phyloP scores from a whole-genome alignment of 2,797 vertebrate species.

The Menidia menidia region DNA sequence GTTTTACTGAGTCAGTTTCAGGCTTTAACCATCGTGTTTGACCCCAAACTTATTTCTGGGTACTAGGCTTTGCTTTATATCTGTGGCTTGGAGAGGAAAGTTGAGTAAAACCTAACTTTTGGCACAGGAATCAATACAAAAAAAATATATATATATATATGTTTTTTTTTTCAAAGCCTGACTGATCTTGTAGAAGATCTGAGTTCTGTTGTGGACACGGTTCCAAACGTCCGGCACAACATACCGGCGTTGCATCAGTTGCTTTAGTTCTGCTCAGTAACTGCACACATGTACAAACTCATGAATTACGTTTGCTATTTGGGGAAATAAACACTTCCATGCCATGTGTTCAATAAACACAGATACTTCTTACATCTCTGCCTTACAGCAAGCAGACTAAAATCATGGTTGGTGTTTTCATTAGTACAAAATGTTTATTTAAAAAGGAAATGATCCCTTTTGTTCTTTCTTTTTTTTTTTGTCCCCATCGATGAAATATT shows the following conservation, averaged over 20 bases:
- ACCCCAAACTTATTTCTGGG: too few relatives aligned
- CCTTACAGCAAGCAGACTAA: neutral
- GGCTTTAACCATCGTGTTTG: neutral
- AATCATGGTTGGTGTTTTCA: too few relatives aligned
- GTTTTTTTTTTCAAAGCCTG: neutral
- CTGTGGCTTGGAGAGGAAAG: neutral
- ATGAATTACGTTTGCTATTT: neutral
- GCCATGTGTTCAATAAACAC: neutral
- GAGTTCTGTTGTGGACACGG: neutral
- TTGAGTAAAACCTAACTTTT: neutral
- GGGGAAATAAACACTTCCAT: neutral
- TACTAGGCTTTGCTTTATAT: neutral
- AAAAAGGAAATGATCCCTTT: too few relatives aligned
- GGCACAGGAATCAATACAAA: neutral
- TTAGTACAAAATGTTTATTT: too few relatives aligned
- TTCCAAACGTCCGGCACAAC: neutral
- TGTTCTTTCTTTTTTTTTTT: too few relatives aligned
- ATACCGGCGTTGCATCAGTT: too few relatives aligned
- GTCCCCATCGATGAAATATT: too few relatives aligned
- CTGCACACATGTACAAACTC: conserved; percentile 5
- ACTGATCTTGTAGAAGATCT: neutral
- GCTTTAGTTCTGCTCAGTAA: conserved; percentile 1
- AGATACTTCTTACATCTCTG: neutral
- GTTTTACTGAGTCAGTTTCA: neutral
- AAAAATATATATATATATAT: neutral